Evolutionary conservation across 1,140 invertebrate genomes (phyloP), one percentile per base, ranked within the genome.

Genomic region (Heliconius hermathena): DNA sequence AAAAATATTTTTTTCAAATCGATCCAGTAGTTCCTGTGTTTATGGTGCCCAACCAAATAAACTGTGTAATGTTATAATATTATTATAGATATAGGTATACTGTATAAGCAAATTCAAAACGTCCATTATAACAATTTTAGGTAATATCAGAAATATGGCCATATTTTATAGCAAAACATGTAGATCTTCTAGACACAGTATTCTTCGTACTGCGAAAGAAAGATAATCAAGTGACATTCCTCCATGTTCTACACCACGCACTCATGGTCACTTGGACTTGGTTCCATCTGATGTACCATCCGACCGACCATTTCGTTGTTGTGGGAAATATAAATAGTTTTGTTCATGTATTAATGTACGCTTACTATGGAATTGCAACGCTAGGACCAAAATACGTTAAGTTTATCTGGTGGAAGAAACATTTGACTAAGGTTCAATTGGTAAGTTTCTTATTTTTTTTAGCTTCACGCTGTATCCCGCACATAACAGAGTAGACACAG

Each of bases 381-480:
- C 96, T 98, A 96, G 98, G 98, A 26, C 98, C 98, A 22, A 95
- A 97, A 79, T 98, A 98, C 88, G 96, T 97, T 84, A 98, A 98
- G 88, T 98, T 97, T 89, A 93, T 99, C 3, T 99, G 98, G 98
- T 99, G 98, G 98, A 99, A 99, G 90, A 98, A 98, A 89, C 97
- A 99, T 91, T 95, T 99, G 80, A 99, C 98, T 1, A 97, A 97
- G 74, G 95, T 98, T 77, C 98, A 99, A 94, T 94, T 99, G 95
- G 97, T 98, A 95, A 96, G 96, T 95, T 71, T 16, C 8, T 66
- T 26, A 26, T 52, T 52, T 52, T 46, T 52, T 20, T 6, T 52
- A 66, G n/a, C 49, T 20, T 52, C 18, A 52, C 0, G 6, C 49
- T 52, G 49, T 52, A 54, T 54, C 16, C 18, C 11, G 41, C 52